A percentile compares a stretch with the other conserved stretches of the same genome.
Evolutionary conservation across 1,140 invertebrate species (phyloP).

Genomic region (Ostrea edulis): DNA sequence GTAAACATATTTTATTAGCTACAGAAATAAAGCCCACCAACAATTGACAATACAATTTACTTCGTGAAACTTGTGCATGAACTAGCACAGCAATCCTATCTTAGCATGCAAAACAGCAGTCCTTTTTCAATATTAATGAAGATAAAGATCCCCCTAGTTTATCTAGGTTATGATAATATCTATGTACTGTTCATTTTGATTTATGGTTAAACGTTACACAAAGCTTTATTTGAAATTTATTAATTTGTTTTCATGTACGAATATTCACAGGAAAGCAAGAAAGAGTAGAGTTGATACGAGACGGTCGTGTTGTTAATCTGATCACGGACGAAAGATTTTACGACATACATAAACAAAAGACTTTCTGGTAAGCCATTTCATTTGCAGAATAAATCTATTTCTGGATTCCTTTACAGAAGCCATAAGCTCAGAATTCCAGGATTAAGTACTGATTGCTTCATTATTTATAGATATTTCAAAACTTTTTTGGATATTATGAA

Average conservation of each 20-base stretch:
- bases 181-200: background rate
- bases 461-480: too few species aligned
- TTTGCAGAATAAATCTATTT: background rate
- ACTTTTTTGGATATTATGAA: too few species aligned
- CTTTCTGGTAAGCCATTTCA: constrained; percentile 11
- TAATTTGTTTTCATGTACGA: background rate
- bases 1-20: background rate
- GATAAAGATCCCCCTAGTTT: background rate
- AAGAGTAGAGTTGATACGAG: constrained; percentile 26
- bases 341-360: constrained; percentile 34
- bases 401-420: too few species aligned
- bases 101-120: constrained; percentile 7
- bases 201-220: background rate
- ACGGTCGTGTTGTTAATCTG: constrained; percentile 23
- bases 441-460: too few species aligned
- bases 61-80: background rate
- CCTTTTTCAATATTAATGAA: background rate
- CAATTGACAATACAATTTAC: background rate
- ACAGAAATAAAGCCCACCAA: background rate
- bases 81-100: background rate
- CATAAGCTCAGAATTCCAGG: too few species aligned
- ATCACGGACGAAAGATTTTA: constrained; percentile 40
- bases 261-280: constrained; percentile 41
- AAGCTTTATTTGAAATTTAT: background rate
- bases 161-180: background rate